Base-by-base conservation (phyloP, 2,888 invertebrate genomes). In the Candidula unifasciata region DNA sequence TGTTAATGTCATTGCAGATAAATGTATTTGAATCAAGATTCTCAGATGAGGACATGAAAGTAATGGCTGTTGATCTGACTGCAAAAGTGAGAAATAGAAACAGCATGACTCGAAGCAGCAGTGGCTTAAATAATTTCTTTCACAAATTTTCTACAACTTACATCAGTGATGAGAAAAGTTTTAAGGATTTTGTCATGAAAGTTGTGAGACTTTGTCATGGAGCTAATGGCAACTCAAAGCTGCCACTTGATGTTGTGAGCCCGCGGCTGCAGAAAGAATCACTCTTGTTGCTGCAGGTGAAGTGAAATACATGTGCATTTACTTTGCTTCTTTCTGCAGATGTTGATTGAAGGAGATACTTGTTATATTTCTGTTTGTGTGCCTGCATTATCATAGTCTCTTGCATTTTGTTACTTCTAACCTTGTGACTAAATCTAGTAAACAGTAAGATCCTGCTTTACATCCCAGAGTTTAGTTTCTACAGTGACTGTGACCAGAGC, bases 51-150 rank as follows among this genome's bases (percentile, higher is more conserved):
- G 35, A 35, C 10, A 21, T 3, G 3, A 77, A 77, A 77, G 60
- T 60, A 33, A 35, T 57, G 18, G 60, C 77, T 18, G 35, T 77
- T 60, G 35, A 77, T 33, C 10, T 77, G 77, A 33, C 57, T 0
- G 2, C 3, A 57, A 60, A 60, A 44, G 30, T 60, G 30, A 77
- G 54, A 16, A 35, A 1, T 21, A 60, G 60, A 77, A 60, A 60
- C 24, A 60, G 8, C 33, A n/a, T 52, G 10, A n/a, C 74, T 27
- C 27, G 52, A 16, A 74, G 60, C n/a, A 60, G 33, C 3, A 77
- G 77, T 35, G 35, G 44, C 44, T 77, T 77, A 6, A 57, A 60
- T 77, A 10, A 33, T 57, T 77, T 77, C 77, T 77, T 77, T 77
- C 10, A 16, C 33, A 8, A 24, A 13, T 21, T 33, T 16, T 8